Evolutionary conservation across 2,888 invertebrate species (phyloP).

Genomic region (Pelosia muscerda): DNA sequence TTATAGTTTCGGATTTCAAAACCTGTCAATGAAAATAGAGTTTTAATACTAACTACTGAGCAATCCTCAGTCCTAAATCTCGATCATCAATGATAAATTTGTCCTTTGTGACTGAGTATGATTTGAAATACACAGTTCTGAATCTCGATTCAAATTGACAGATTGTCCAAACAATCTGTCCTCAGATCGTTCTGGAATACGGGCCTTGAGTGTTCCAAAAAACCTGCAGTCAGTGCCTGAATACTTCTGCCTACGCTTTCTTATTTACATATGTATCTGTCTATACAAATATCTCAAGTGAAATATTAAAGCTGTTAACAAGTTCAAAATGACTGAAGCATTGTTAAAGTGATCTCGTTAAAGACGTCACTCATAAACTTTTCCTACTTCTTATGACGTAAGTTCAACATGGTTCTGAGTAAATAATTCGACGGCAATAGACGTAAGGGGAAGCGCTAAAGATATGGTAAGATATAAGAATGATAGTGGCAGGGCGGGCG

Average conservation of each 20-base stretch:
- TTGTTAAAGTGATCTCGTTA: conserved; percentile 12
- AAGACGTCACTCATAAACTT: conserved; percentile 41
- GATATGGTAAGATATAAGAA: conserved; percentile 75
- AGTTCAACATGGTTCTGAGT: background rate
- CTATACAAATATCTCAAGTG: background rate
- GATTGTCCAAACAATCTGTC: too few relatives aligned
- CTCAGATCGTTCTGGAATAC: too few relatives aligned
- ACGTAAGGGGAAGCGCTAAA: conserved; percentile 51
- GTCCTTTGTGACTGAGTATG: too few relatives aligned
- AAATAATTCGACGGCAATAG: conserved; percentile 47
- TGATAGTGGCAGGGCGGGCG: conserved; percentile 73
- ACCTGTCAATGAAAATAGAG: too few relatives aligned
- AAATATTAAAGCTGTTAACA: background rate
- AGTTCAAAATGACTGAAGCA: conserved; percentile 6
- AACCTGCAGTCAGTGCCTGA: too few relatives aligned
- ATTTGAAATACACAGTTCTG: too few relatives aligned
- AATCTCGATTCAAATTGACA: too few relatives aligned
- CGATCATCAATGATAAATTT: too few relatives aligned
- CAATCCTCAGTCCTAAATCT: too few relatives aligned
- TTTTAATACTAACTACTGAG: too few relatives aligned
- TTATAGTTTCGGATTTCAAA: too few relatives aligned
- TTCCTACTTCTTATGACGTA: conserved; percentile 30
- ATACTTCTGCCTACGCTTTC: background rate
- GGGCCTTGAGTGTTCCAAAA: too few relatives aligned
- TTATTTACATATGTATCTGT: background rate